Evolutionary conservation across 2,113 vertebrate species (phyloP), one percentile per base, ranked within the genome.

Genomic region (Ariopsis seemanni): DNA sequence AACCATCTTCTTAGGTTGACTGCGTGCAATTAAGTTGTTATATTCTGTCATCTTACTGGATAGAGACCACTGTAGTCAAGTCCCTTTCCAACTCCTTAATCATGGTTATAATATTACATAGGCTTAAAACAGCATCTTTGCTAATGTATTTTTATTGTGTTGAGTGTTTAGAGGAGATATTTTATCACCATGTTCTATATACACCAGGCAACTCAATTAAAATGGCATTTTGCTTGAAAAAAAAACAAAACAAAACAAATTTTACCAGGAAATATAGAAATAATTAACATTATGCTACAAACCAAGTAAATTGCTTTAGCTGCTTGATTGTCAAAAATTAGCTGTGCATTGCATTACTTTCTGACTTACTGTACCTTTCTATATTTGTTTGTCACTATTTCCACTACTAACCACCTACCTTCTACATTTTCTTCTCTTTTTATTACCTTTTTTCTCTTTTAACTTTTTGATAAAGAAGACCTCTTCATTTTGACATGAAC

Each of bases 181-280:
- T 79, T 80, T 48, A 80, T 80, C 55, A 80, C 27, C 27, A 80
- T 82, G 57, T 11, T 62, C 58, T 82, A 22, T 48, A 48, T 42
- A 42, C 18, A 14, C 57, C 62, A 48, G 1, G 30, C 30, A 81
- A 60, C 79, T 82, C 30, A 62, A 25, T 57, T 80, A 58, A 80
- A n/a, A 80, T n/a, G 17, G 30, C 7, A 42, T 25, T 25, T 62
- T 5, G 7, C 30, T 48, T 18, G 1, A 25, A 62, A 82, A 52
- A 58, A 42, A 0, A 34, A 15, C 4, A 14, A 62, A 82, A 25
- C 34, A 42, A 0, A 34, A 34, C 12, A 7, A 52, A 53, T 78
- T 53, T 5, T 22, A 53, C 11, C 52, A 57, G 27, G 27, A 18
- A 57, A 30, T 30, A 78, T 15, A n/a, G 50, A 78, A 53, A 50